Evolutionary conservation across 2,888 invertebrate genomes (phyloP).

Genomic region (Megalurothrips usitatus): DNA sequence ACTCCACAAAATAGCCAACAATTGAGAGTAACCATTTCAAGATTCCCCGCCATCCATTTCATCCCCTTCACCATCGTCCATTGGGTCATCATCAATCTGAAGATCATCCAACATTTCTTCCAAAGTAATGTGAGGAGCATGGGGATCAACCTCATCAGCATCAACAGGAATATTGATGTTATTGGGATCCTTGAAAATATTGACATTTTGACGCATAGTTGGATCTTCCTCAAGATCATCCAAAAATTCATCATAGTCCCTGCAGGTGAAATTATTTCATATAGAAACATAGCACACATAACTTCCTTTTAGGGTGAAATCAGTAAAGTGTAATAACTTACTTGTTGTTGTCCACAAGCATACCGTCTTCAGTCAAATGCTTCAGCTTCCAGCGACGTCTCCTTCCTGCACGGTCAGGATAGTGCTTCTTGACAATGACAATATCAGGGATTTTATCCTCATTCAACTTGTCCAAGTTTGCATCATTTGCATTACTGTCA

Average conservation of each 20-base stretch:
- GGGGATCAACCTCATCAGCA: constrained; percentile 55
- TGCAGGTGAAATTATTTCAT: constrained; percentile 43
- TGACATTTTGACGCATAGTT: constrained; percentile 81
- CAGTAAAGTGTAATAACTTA: constrained; percentile 3
- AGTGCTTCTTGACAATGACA: constrained; percentile 89
- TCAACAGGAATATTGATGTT: constrained; percentile 55
- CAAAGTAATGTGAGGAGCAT: constrained; percentile 71
- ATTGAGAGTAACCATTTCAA: not conserved
- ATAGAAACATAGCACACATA: constrained; percentile 31
- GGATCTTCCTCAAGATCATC: constrained; percentile 97
- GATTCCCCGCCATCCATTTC: not conserved
- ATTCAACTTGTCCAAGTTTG: constrained; percentile 77
- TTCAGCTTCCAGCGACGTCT: constrained; percentile 88
- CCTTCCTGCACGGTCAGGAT: constrained; percentile 65
- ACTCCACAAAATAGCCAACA: not conserved
- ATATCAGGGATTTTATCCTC: constrained; percentile 74
- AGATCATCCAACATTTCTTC: constrained; percentile 94
- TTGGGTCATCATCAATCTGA: constrained; percentile 69
- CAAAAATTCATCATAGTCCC: constrained; percentile 92
- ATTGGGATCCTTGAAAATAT: constrained; percentile 73
- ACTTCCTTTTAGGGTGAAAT: not conserved
- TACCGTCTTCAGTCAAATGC: constrained; percentile 68
- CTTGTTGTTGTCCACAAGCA: constrained; percentile 1
- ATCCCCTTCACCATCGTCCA: constrained; percentile 33
- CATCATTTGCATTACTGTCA: constrained; percentile 89